Evolutionary conservation across 2,888 invertebrate genomes (phyloP).

Genomic region (Crocallis elinguaria): DNA sequence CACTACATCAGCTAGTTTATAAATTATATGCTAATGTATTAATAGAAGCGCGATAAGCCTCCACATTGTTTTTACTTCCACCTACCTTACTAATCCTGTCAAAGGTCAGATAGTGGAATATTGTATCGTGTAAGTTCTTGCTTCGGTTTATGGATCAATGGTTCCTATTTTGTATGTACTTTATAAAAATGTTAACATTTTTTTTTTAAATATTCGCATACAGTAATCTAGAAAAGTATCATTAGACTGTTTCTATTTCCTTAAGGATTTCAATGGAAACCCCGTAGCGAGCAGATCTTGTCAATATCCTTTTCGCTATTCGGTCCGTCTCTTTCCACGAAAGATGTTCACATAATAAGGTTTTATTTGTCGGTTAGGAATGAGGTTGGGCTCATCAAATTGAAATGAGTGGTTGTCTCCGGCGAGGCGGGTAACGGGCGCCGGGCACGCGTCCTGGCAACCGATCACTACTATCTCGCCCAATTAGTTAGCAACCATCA

Average conservation of each 20-base stretch:
- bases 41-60: constrained; percentile 42
- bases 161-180: constrained; percentile 13
- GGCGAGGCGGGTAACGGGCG: constrained; percentile 51
- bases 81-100: constrained; percentile 41
- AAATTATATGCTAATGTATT: constrained; percentile 56
- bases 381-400: constrained; percentile 57
- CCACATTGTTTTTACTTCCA: constrained; percentile 38
- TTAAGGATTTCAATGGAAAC: constrained; percentile 12
- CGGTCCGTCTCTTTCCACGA: constrained; percentile 21
- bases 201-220: no score
- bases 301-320: constrained; percentile 17
- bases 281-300: constrained; percentile 8
- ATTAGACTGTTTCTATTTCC: constrained; percentile 4
- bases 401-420: constrained; percentile 57
- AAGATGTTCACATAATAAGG: constrained; percentile 35
- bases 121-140: constrained; percentile 25
- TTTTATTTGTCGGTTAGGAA: constrained; percentile 43
- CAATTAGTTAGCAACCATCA: constrained; percentile 40
- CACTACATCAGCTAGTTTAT: constrained; percentile 44
- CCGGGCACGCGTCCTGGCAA: constrained; percentile 55
- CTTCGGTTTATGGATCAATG: constrained; percentile 28
- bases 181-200: no score
- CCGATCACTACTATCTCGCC: constrained; percentile 36
- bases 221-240: no score
- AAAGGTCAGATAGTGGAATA: constrained; percentile 45